Conservation (phyloP, 1,140 invertebrate species). For the Chironomus tepperi region DNA sequence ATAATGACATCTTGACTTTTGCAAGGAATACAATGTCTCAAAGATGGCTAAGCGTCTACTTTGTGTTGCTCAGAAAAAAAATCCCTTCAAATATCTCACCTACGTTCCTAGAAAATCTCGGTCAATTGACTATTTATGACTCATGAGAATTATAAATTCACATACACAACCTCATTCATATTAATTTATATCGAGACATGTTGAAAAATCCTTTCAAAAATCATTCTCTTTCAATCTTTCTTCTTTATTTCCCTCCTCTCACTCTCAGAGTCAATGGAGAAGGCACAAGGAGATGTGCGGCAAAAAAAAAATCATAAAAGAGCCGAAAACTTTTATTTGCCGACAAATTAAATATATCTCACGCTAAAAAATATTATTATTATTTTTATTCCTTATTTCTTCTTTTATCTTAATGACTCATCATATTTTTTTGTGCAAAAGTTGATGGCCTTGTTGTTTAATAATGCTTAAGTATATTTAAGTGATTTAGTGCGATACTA, state of each 20-base stretch:
- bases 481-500: slow-evolving; percentile 7
- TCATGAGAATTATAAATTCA: too few species aligned
- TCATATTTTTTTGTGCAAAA: slow-evolving; percentile 6
- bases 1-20: too few species aligned
- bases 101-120: too few species aligned
- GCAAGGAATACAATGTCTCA: too few species aligned
- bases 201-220: neutral
- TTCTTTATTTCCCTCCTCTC: neutral
- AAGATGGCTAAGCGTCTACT: too few species aligned
- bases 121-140: too few species aligned
- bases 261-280: neutral
- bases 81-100: too few species aligned
- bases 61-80: too few species aligned
- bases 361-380: neutral
- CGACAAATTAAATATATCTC: slow-evolving; percentile 23
- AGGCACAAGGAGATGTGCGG: neutral
- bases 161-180: too few species aligned
- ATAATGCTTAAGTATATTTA: neutral
- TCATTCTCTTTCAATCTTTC: neutral
- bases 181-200: too few species aligned
- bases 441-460: slow-evolving; percentile 7
- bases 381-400: too few species aligned
- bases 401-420: slow-evolving; percentile 23
- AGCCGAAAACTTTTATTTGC: slow-evolving; percentile 12
- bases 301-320: slow-evolving; percentile 12